Conservation (phyloP, 1,140 invertebrate species). For the Drosophila triauraria region DNA sequence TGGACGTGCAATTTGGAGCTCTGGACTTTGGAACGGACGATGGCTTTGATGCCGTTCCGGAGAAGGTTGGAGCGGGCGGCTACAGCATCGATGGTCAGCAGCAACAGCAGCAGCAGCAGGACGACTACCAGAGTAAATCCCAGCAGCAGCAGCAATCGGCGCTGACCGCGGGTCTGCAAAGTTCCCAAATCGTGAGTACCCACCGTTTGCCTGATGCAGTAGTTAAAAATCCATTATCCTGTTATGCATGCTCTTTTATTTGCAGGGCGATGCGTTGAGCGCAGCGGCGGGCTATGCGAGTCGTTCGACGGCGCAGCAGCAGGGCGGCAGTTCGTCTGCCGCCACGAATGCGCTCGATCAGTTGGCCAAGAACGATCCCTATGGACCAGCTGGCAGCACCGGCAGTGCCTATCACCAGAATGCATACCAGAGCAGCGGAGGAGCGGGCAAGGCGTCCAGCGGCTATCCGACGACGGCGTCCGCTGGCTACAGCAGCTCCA, state of each 20-base stretch:
- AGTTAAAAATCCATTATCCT: background rate
- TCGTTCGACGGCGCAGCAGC: conserved; percentile 60
- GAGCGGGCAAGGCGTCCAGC: conserved; percentile 62
- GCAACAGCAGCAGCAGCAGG: conserved; percentile 70
- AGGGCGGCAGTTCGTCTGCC: conserved; percentile 38
- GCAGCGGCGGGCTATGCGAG: conserved; percentile 65
- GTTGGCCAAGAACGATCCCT: conserved; percentile 81
- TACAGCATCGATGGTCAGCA: conserved; percentile 72
- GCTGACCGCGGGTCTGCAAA: conserved; percentile 73
- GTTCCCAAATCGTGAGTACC: conserved; percentile 77
- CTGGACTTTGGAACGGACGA: conserved; percentile 92
- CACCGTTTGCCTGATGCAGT: background rate
- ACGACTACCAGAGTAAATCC: conserved; percentile 80
- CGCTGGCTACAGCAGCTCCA: conserved; percentile 71
- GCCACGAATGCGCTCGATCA: conserved; percentile 74
- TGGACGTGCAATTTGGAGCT: conserved; percentile 97
- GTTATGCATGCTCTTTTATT: background rate
- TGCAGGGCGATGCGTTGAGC: conserved; percentile 73
- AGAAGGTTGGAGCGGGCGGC: conserved; percentile 85
- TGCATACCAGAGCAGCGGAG: conserved; percentile 71
- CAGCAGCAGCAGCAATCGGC: conserved; percentile 71
- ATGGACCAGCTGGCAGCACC: conserved; percentile 64
- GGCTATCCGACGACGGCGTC: conserved; percentile 73
- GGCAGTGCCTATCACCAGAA: conserved; percentile 78
- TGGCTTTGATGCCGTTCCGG: conserved; percentile 86